Base-by-base conservation (phyloP, 1,140 invertebrate species). In the Drosophila oshimai region DNA sequence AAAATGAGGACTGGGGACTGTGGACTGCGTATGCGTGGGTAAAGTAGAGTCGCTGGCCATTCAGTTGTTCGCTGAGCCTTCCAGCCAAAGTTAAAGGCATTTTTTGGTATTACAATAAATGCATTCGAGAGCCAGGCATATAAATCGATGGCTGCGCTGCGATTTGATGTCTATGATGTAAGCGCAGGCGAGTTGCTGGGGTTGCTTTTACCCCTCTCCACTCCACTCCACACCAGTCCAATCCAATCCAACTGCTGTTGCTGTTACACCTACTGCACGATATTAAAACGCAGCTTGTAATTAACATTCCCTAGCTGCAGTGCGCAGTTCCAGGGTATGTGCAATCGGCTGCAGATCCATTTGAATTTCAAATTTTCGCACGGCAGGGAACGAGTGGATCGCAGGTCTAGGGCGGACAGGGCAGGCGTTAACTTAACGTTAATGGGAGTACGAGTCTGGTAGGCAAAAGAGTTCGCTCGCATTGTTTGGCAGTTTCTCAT, bases 281-380 rank as follows among this genome's bases (percentile, higher is more conserved):
- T 76, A 76, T 64, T 64, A 64, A 55, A 69, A 46, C 37, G 49
- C 33, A 51, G 29, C 22, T 51, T 39, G 41, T 58, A 76, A 76
- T 76, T 76, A 70, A 76, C 50, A 70, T 74, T 74, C 44, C 44
- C 28, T 26, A 53, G 24, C 22, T 17, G 13, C 58, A 26, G 26
- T 12, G 28, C 12, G 24, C 20, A 26, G 33, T 55, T 18, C 18
- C 37, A 20, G 24, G 28, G 55, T 22, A 51, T 28, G 33, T 22
- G 69, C 47, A 65, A 24, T 24, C 31, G 22, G 15, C 28, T 13
- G 18, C 18, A 51, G 45, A 41, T 50, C 47, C 33, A 55, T 74
- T 74, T 74, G 28, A 74, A 67, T 26, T 67, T 51, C 4, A 39
- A 39, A 74, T 65, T 34, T 61, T 74, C 58, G 61, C 61, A 65